Conservation (phyloP, 2,113 vertebrate species). For the Donacobius atricapilla region DNA sequence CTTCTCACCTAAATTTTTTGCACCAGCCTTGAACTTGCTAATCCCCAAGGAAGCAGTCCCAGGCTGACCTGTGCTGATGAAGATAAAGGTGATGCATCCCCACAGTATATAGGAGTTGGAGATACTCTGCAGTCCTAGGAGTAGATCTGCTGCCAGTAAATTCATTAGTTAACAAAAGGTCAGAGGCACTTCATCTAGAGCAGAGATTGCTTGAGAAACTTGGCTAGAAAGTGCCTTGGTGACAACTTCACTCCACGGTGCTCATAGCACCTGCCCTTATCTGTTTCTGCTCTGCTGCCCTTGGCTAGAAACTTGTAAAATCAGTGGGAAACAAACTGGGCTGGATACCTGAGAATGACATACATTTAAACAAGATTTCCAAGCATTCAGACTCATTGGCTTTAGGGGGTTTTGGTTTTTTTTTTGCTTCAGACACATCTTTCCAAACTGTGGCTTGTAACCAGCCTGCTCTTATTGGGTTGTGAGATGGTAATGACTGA, state of each 20-base stretch:
- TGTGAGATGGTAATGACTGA: neutral
- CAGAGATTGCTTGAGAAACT: neutral
- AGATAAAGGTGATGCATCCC: neutral
- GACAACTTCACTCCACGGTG: neutral
- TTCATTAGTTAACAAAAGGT: neutral
- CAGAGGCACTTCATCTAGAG: neutral
- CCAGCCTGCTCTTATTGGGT: neutral
- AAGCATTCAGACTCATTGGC: neutral
- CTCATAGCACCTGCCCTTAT: neutral
- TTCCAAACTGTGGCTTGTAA: neutral
- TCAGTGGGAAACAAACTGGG: neutral
- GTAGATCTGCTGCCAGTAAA: neutral
- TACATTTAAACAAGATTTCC: neutral
- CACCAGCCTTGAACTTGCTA: neutral
- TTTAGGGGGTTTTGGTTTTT: neutral
- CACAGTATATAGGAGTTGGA: neutral
- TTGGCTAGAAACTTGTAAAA: neutral
- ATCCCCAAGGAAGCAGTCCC: neutral
- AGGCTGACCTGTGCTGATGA: neutral
- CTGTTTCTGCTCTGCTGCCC: neutral
- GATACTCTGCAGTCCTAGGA: neutral
- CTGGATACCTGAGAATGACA: neutral
- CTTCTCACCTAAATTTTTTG: neutral
- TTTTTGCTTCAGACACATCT: fast-evolving
- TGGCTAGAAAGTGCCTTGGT: neutral